Evolutionary conservation across 2,888 invertebrate species (phyloP), one percentile per base, ranked within the genome.

Genomic region (Xestobium rufovillosum): DNA sequence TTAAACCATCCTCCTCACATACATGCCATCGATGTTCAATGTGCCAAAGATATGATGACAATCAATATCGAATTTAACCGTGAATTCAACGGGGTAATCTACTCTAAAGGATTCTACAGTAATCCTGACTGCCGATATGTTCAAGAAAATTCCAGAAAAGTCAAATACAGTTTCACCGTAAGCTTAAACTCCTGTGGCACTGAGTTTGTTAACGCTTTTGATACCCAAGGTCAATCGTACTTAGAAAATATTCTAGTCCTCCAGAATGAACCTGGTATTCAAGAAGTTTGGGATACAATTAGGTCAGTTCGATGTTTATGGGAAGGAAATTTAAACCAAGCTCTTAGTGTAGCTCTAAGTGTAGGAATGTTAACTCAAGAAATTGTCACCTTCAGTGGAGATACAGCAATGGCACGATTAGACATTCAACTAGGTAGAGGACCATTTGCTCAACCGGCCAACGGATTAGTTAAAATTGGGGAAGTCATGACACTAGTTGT

Each of bases 331-430:
- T 65, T 86, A 33, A 83, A 81, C 35, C 82, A 84, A 52, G 79
- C 81, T 9, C 62, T 86, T 31, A 76, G 80, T 1, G 82, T 83
- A 1, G 81, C 80, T 10, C 66, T 87, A 12, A 81, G 79, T 49
- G 83, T 87, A 1, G 85, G 83, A 15, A 83, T 83, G 80, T 62
- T 86, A 46, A 83, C 79, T 48, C 82, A 83, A 56, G 81, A 86
- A 49, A 80, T 83, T 6, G 81, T 86, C 38, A 84, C 85, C 33
- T 87, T 87, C 63, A 83, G 82, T 48, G 86, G 86, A n/a, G 86
- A 87, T 47, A 84, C 85, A 1, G 85, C 84, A 1, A 79, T 80
- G 64, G 85, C 85, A 3, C 75, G 78, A 43, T 65, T 87, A 32
- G 86, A 86, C 47, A 83, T 87, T 36, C 82, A 83, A 63, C 66